Evolutionary conservation across 2,113 vertebrate genomes (phyloP).

Genomic region (Anoura caudifer): DNA sequence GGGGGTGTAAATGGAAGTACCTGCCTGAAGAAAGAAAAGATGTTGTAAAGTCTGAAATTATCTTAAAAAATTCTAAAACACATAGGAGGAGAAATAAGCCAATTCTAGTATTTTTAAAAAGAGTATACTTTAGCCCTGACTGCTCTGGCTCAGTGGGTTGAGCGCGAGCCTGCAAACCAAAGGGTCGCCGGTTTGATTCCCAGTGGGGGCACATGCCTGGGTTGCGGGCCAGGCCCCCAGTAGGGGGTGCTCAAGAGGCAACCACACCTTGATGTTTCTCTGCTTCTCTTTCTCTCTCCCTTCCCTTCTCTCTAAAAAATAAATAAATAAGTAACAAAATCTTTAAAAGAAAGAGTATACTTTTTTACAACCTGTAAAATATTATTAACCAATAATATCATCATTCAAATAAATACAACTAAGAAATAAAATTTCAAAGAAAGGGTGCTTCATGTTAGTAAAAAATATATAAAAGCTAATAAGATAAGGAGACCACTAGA

Average conservation of each 20-base stretch:
- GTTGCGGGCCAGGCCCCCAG: no score
- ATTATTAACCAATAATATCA: not conserved
- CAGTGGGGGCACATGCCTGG: no score
- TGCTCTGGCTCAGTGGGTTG: no score
- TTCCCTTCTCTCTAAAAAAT: no score
- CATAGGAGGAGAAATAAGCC: not conserved
- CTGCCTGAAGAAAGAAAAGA: no score
- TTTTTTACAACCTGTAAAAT: not conserved
- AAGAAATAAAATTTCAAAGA: not conserved
- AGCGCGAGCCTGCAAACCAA: no score
- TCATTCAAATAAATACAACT: not conserved
- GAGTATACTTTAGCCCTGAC: not conserved
- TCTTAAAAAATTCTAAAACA: not conserved
- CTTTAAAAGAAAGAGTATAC: not conserved
- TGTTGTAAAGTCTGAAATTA: no score
- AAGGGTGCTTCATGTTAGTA: not conserved
- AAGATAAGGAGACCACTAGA: not conserved
- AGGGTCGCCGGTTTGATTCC: no score
- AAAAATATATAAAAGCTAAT: not conserved
- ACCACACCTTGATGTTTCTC: no score
- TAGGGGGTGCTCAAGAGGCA: no score
- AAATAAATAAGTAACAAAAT: no score
- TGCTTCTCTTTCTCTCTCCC: no score
- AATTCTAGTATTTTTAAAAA: not conserved
- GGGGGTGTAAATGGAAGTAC: accelerated